A percentile compares a stretch with the other conserved stretches of the same genome.
phyloP scores from a whole-genome alignment of 2,888 invertebrate genomes.

The Petrophora chlorosata region DNA sequence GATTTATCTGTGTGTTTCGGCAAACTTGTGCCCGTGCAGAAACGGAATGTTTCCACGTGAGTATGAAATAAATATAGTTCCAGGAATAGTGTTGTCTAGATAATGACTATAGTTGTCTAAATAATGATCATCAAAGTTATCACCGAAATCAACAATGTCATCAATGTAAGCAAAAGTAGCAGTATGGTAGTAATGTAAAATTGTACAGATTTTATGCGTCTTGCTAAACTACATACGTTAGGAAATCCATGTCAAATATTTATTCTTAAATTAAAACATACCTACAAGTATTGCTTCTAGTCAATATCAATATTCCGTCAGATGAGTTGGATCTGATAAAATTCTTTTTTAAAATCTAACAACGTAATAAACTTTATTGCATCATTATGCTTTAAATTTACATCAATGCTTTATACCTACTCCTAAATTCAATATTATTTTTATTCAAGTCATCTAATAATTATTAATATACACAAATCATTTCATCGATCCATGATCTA shows the following conservation, averaged over 20 bases:
- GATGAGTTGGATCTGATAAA: conserved; percentile 2
- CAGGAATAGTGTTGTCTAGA: neutral
- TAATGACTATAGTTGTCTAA: neutral
- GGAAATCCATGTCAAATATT: neutral
- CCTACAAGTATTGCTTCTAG: conserved; percentile 9
- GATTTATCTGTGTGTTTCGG: neutral
- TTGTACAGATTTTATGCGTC: too few relatives aligned
- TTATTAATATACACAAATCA: conserved; percentile 44
- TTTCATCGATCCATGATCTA: conserved; percentile 40
- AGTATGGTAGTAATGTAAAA: too few relatives aligned
- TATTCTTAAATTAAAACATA: neutral
- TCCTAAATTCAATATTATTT: conserved; percentile 29
- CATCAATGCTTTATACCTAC: conserved; percentile 33
- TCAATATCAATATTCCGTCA: conserved; percentile 4
- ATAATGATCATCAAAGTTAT: neutral
- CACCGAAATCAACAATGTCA: neutral
- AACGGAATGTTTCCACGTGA: neutral
- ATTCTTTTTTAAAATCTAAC: conserved; percentile 20
- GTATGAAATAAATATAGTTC: neutral
- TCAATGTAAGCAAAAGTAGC: neutral
- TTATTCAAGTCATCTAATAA: conserved; percentile 40
- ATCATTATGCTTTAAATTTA: conserved; percentile 41
- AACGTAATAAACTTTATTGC: conserved; percentile 46
- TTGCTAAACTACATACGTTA: neutral
- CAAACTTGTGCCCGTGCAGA: neutral